phyloP scores from a whole-genome alignment of 2,888 invertebrate species.

The Pseudanteris insignis region DNA sequence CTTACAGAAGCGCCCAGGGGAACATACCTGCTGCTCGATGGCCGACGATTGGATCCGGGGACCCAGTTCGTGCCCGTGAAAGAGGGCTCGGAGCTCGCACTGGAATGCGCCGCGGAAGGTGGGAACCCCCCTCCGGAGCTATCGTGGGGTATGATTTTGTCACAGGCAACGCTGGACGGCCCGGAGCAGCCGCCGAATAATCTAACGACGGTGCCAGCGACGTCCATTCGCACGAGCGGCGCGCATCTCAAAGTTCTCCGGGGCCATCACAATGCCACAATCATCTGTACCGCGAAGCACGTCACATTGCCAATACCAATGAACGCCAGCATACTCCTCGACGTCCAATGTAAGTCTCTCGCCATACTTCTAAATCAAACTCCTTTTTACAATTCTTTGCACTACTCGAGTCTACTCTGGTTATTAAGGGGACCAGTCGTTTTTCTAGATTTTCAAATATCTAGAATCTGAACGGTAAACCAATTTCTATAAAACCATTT shows the following conservation, averaged over 20 bases:
- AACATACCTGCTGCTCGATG: conserved; percentile 87
- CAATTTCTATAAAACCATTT: no score
- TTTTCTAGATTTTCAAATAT: no score
- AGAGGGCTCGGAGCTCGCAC: conserved; percentile 83
- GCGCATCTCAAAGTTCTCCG: conserved; percentile 79
- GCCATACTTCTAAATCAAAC: neutral
- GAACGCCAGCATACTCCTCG: conserved; percentile 72
- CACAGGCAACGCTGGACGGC: conserved; percentile 62
- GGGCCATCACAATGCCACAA: conserved; percentile 86
- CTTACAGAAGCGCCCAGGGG: conserved; percentile 82
- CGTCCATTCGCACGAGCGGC: conserved; percentile 68
- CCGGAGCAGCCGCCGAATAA: conserved; percentile 64
- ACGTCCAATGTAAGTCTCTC: conserved; percentile 76
- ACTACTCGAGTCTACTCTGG: no score
- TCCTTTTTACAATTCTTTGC: no score
- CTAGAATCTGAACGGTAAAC: no score
- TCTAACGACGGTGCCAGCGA: conserved; percentile 59
- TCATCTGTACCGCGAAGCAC: conserved; percentile 83
- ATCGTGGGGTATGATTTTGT: conserved; percentile 74
- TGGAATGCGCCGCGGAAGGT: conserved; percentile 88
- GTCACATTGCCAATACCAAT: conserved; percentile 69
- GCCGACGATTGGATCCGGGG: conserved; percentile 83
- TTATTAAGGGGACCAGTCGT: no score
- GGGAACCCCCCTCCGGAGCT: conserved; percentile 76
- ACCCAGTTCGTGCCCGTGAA: conserved; percentile 88